Evolutionary conservation across 2,888 invertebrate species (phyloP), one percentile per base, ranked within the genome.

Genomic region (Hirtodrosophila cameraria): DNA sequence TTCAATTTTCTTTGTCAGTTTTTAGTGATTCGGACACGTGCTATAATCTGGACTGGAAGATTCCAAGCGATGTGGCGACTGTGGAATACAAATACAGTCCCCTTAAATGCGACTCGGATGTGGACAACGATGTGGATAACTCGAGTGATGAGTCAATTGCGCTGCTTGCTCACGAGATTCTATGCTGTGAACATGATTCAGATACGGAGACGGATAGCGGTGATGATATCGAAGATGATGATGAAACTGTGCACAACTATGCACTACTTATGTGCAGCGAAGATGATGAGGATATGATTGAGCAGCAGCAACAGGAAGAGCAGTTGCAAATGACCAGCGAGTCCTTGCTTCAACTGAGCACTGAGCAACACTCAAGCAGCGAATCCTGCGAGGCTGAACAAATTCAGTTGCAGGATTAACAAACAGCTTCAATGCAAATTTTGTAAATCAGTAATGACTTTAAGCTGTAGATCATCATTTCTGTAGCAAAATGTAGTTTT

Each of bases 151-250:
- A 78, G 30, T 58, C 83, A 2, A 16, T 62, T 0, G 73, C 85
- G 1, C 41, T 77, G 33, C 38, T 84, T n/a, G 64, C 55, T 6
- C 67, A 80, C 30, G 81, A 77, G 23, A 76, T 72, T n/a, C 76
- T 70, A 28, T 83, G 76, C 66, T 79, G 80, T 8, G 83, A 75
- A 0, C 27, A 43, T 6, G 84, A 70, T 1, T 43, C 65, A 1
- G 75, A 76, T 3, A 15, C 50, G 2, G 72, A 57, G 0, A 18
- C 49, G 7, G 75, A 55, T 3, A 36, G 23, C 2, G 75, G 58
- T 3, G 8, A 38, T 3, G 55, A 57, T 2, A 18, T 23, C 13
- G 62, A 61, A 5, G 41, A 30, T 0, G 27, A 27, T 0, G 31
- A 49, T 0, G 8, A 18, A 6, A 23, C 23, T 23, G 23, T 5